These are phyloP conservation scores for Notodonta dromedarius DNA, from an alignment of 2,888 invertebrate species.

Conservation along the genomic window DNA sequence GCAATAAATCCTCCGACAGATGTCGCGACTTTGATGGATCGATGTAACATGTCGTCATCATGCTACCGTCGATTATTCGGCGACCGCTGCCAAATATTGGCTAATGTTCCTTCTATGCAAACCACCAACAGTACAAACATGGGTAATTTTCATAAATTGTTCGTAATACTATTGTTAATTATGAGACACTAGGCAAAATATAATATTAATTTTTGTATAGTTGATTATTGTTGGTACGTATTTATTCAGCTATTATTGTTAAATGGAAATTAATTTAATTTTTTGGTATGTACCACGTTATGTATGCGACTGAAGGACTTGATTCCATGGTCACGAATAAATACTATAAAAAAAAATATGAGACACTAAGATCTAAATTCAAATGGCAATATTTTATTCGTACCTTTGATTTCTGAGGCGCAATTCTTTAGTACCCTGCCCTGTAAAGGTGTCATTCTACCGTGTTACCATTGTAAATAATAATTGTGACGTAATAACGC, in stretches of 20 bases:
- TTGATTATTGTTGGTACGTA: no score
- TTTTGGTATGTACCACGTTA: no score
- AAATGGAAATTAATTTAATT: no score
- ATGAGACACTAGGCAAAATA: background rate
- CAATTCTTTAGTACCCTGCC: no score
- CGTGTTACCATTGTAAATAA: constrained; percentile 9
- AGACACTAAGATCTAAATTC: background rate
- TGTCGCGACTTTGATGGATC: constrained; percentile 47
- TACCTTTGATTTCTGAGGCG: background rate
- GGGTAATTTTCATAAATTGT: background rate
- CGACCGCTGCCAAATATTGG: background rate
- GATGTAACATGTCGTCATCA: constrained; percentile 40
- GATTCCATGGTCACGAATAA: no score
- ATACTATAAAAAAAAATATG: no score
- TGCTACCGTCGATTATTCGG: background rate
- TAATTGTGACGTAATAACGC: constrained; percentile 16
- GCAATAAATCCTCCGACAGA: constrained; percentile 48
- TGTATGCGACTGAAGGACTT: no score
- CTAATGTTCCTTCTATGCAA: background rate
- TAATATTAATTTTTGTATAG: no score
- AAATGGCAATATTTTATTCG: background rate
- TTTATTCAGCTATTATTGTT: no score
- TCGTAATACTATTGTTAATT: no score
- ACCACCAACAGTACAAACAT: background rate
- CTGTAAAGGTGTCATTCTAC: no score